Evolutionary conservation across 92 coral and sea anemone species (phyloP).

Genomic region (Phymanthus crucifer): DNA sequence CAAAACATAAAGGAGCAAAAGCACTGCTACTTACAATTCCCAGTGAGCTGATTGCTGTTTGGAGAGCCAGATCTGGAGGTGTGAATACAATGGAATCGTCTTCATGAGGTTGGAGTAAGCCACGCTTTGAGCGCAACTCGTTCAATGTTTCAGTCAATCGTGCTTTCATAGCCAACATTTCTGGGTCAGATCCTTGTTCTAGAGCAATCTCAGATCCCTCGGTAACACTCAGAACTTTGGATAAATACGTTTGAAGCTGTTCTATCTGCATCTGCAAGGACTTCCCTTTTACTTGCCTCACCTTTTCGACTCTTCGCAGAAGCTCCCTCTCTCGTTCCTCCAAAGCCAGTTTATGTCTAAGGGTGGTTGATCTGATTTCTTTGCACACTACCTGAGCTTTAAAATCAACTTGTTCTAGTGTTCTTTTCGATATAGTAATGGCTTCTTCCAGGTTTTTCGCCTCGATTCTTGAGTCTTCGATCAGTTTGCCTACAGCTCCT

Average conservation of each 20-base stretch:
- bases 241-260: constrained; percentile 76
- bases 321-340: constrained; percentile 95
- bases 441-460: constrained; percentile 81
- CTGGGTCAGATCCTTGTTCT: constrained; percentile 76
- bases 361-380: constrained; percentile 86
- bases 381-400: constrained; percentile 78
- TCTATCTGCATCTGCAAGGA: constrained; percentile 91
- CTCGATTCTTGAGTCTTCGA: constrained; percentile 81
- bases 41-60: constrained; percentile 95
- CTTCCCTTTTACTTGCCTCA: constrained; percentile 97
- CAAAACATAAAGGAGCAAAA: constrained; percentile 81
- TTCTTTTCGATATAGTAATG: constrained; percentile 65
- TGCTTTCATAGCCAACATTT: constrained; percentile 66
- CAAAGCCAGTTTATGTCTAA: constrained; percentile 89
- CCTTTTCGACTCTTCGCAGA: constrained; percentile 97
- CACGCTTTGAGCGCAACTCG: constrained; percentile 89
- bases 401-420: constrained; percentile 83
- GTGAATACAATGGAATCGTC: constrained; percentile 99
- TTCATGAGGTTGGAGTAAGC: constrained; percentile 84
- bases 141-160: constrained; percentile 83
- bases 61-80: constrained; percentile 96
- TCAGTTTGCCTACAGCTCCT: constrained; percentile 80
- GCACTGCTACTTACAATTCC: constrained; percentile 96
- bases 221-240: constrained; percentile 54
- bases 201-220: constrained; percentile 80